phyloP scores from a whole-genome alignment of 2,113 vertebrate species.

The Halichoerus grypus region DNA sequence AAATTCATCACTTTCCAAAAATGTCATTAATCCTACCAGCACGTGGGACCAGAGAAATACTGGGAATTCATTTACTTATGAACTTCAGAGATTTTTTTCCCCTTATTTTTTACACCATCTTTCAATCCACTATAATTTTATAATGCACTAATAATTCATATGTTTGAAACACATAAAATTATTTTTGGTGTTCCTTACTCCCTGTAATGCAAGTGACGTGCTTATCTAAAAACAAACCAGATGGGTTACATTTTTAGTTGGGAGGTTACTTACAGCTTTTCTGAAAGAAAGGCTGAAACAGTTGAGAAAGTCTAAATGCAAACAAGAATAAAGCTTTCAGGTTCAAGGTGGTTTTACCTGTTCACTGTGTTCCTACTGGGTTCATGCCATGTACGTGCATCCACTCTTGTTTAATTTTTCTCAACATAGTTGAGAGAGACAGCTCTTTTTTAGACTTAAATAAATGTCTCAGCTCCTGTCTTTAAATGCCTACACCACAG shows the following conservation, averaged over 20 bases:
- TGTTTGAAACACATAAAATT: not conserved
- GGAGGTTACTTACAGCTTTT: not conserved
- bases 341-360: rapidly evolving
- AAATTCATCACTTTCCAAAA: not conserved
- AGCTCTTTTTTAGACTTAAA: not conserved
- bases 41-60: not conserved
- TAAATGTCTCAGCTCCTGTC: not conserved
- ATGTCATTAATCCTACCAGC: not conserved
- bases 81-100: not conserved
- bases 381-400: rapidly evolving
- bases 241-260: not conserved
- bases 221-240: not conserved
- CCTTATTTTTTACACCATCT: not conserved
- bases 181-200: not conserved
- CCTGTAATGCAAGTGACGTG: not conserved
- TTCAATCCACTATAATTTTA: not conserved
- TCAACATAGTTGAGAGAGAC: not conserved
- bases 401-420: not conserved
- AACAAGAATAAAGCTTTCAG: not conserved
- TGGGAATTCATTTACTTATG: not conserved
- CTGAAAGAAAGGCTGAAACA: not conserved
- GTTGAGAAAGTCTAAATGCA: not conserved
- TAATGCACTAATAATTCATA: rapidly evolving
- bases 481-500: rapidly evolving
- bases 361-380: rapidly evolving